Base-by-base conservation (phyloP, 2,797 vertebrate species). In the Chanos chanos region DNA sequence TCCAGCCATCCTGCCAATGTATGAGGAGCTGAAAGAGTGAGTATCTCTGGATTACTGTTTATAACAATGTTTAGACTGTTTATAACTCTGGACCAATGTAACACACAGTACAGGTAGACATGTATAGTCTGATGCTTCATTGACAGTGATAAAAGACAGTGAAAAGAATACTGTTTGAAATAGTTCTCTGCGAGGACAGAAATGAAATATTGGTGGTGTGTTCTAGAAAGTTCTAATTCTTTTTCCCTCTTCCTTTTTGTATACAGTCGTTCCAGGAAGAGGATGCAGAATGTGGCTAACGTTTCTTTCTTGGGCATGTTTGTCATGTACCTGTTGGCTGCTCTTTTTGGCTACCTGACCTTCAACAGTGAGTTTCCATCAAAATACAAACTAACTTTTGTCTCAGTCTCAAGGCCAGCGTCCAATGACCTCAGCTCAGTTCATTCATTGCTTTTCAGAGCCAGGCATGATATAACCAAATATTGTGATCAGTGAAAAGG, bases 261-360 rank as follows among this genome's bases (percentile, higher is more conserved):
- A n/a, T 56, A 62, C 71, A 99, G 97, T 64, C 97, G 95, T 19
- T 97, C 93, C 73, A 92, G 91, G 44, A 89, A 50, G 76, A 94
- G 89, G 81, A 99, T 98, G 96, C 96, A 98, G 89, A 85, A 81
- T 0, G 97, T 98, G 15, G 96, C 97, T 73, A 97, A 97, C 3
- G 89, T 98, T 13, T 99, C 97, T 37, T 98, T 99, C 77, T 87
- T 96, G 71, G 86, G 94, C 53, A 99, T 99, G 94, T 96, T 98
- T 79, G 75, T 97, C 76, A 98, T 96, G 95, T 99, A 99, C 71
- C 89, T 99, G 67, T 73, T 98, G 80, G 94, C 97, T 19, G 97
- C 96, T 31, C 91, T 99, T 49, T 99, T 98, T 1, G 96, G 97
- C 83, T 99, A 99, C 73, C 86, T 99, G 83, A 99, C 96, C 34